Evolutionary conservation across 2,797 vertebrate genomes (phyloP), one percentile per base, ranked within the genome.

Genomic region (Galaxias olidus): DNA sequence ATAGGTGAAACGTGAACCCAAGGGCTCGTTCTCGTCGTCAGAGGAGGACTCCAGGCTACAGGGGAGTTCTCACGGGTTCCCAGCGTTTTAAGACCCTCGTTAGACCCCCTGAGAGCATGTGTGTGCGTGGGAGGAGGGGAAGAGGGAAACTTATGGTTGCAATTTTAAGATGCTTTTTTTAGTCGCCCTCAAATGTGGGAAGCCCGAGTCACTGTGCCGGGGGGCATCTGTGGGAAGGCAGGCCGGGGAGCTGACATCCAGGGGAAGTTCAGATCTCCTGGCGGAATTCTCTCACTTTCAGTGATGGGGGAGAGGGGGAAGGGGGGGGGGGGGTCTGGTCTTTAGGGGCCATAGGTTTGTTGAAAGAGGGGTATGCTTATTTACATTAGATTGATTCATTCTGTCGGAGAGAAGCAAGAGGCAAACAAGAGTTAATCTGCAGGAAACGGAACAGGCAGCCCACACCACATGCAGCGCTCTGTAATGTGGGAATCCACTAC

Each of bases 131-230:
- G 19, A 19, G 18, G 4, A 14, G 59, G 19, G 66, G 65, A 45
- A 68, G 76, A 65, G 67, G 65, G 68, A 84, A 87, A 83, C 91
- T 88, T 91, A 89, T 92, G 92, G 90, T 91, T 92, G 87, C 87
- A 92, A 92, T 93, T 92, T 92, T 65, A 85, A 82, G 82, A 89
- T 87, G 84, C 90, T 92, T 92, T 91, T 93, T 93, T 92, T 93
- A 93, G 92, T 72, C 73, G 14, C 86, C 83, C 85, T 92, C 90
- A 90, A 87, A 92, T 92, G 92, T 93, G 91, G 92, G 92, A 93
- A 93, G 90, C 89, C 87, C 87, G 75, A 89, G 82, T 85, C 83
- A 84, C 76, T 78, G 86, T 84, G 87, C 86, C 72, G 18, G 71
- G 83, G 83, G 88, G 87, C 79, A 67, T 86, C 89, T 90, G 88